These are phyloP conservation scores for Lophochroa leadbeateri DNA, from an alignment of 2,113 vertebrate species.

Conservation along the genomic window DNA sequence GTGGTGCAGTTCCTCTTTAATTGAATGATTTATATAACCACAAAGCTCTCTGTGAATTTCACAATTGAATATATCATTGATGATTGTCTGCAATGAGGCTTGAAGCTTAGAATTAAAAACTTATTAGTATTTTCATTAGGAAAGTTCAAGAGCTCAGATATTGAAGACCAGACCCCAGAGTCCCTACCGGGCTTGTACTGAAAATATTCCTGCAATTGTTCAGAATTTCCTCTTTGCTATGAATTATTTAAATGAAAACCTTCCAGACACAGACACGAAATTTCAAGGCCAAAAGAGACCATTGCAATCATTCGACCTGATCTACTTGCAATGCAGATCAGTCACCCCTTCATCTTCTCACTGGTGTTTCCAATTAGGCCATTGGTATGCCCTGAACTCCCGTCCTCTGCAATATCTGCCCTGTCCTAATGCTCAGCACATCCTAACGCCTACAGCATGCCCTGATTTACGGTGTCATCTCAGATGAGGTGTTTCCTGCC, in stretches of 20 bases:
- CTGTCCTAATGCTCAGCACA: not conserved
- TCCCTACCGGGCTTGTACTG: not conserved
- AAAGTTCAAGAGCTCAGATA: conserved; percentile 35
- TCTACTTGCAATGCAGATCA: not conserved
- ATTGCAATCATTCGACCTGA: not conserved
- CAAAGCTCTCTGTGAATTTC: conserved; percentile 22
- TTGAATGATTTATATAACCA: conserved; percentile 38
- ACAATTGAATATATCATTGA: conserved; percentile 12
- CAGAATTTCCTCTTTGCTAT: not conserved
- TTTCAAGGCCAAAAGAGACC: not conserved
- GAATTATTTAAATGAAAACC: conserved; percentile 12
- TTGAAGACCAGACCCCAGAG: not conserved
- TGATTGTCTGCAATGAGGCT: conserved; percentile 36
- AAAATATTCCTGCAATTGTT: not conserved
- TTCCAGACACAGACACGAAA: not conserved
- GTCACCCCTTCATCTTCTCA: not conserved
- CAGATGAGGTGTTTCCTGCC: not conserved
- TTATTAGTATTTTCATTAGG: conserved; percentile 32
- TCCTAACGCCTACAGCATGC: not conserved
- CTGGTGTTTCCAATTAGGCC: not conserved
- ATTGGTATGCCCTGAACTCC: not conserved
- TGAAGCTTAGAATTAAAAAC: conserved; percentile 51
- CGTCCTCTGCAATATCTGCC: not conserved
- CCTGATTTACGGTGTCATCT: not conserved
- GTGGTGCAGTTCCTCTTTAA: conserved; percentile 16